phyloP scores from a whole-genome alignment of 2,797 vertebrate species.

The Antrozous pallidus region DNA sequence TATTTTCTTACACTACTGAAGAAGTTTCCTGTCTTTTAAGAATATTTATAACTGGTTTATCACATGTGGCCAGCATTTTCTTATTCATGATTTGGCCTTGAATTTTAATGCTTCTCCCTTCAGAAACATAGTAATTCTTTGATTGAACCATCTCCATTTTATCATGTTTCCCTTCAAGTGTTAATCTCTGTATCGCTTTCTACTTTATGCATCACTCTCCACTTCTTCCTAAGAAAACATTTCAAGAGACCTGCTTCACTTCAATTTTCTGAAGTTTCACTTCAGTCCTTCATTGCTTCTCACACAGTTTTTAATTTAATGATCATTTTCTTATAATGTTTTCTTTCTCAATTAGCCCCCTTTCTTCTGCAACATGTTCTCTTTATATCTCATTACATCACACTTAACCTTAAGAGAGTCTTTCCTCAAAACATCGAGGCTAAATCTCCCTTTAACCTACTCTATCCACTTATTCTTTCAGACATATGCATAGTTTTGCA shows the following conservation, averaged over 20 bases:
- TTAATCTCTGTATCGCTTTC: background rate
- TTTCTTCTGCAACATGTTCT: background rate
- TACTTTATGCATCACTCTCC: background rate
- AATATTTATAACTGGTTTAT: background rate
- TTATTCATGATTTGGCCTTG: background rate
- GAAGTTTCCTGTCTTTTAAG: background rate
- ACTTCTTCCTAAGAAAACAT: background rate
- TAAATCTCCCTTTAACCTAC: background rate
- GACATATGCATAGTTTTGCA: background rate
- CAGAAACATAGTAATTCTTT: background rate
- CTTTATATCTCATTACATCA: background rate
- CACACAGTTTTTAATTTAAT: background rate
- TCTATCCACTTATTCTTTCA: background rate
- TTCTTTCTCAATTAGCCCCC: background rate
- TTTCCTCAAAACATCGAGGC: background rate
- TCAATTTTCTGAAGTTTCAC: background rate
- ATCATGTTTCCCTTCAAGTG: background rate
- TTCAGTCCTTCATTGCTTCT: background rate
- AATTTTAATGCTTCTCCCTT: background rate
- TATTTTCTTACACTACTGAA: background rate
- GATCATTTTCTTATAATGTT: background rate
- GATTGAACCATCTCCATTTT: background rate
- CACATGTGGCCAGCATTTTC: background rate
- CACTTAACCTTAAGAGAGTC: background rate
- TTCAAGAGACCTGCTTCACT: background rate